Conservation (phyloP, 2,888 invertebrate genomes). For the Microctonus aethiopoides region DNA sequence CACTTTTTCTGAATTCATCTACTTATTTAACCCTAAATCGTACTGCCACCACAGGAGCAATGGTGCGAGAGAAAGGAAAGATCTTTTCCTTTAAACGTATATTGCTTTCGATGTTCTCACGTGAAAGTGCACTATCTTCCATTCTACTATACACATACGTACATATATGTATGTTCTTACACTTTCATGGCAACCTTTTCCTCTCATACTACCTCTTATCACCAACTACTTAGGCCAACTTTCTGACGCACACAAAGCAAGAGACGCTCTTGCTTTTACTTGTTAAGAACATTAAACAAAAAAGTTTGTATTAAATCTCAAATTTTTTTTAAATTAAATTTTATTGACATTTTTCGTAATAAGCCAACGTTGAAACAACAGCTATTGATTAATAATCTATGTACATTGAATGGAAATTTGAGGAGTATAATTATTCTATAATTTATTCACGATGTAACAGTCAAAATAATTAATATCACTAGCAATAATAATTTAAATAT, state of each 20-base stretch:
- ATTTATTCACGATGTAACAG: too few species aligned
- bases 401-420: too few species aligned
- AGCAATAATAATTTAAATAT: too few species aligned
- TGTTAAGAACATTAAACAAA: background rate
- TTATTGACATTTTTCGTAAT: too few species aligned
- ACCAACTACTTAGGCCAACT: constrained; percentile 7
- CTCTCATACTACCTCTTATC: background rate
- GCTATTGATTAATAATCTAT: too few species aligned
- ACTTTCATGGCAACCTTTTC: background rate
- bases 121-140: constrained; percentile 45
- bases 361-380: too few species aligned
- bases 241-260: background rate
- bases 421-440: too few species aligned
- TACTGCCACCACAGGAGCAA: constrained; percentile 20
- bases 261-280: background rate
- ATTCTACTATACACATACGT: background rate
- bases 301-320: background rate
- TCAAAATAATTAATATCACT: too few species aligned
- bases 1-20: constrained; percentile 4
- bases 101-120: constrained; percentile 43
- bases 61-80: constrained; percentile 7
- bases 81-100: constrained; percentile 38
- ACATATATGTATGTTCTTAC: too few species aligned
- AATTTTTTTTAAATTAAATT: too few species aligned
- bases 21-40: constrained; percentile 29